These are phyloP conservation scores for Athalia rosae DNA, from an alignment of 2,888 invertebrate genomes.

Conservation along the genomic window DNA sequence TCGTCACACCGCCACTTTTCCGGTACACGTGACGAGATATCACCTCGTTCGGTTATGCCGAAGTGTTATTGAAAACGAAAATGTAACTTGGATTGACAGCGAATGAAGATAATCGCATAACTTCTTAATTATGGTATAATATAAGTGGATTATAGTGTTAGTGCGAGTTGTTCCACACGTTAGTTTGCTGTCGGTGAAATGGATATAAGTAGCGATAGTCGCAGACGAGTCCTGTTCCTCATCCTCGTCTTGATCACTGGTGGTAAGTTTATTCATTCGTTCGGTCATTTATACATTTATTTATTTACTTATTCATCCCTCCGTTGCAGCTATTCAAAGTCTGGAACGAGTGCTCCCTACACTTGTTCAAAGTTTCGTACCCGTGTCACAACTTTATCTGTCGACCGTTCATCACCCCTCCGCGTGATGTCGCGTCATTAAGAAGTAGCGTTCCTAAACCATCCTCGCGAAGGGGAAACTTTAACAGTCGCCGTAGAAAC, in stretches of 20 bases:
- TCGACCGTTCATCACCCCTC: no score
- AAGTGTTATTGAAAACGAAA: no score
- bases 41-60: no score
- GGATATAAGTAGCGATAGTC: slow-evolving; percentile 57
- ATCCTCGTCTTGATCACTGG: slow-evolving; percentile 63
- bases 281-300: not conserved
- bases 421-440: no score
- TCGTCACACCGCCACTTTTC: no score
- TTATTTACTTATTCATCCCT: not conserved
- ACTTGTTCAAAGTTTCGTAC: not conserved
- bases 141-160: not conserved
- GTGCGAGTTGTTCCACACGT: not conserved
- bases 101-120: not conserved
- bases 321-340: not conserved
- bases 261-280: slow-evolving; percentile 60
- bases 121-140: not conserved
- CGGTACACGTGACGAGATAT: no score
- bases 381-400: no score
- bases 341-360: not conserved
- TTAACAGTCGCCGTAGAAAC: no score
- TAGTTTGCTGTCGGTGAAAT: slow-evolving; percentile 54
- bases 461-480: no score
- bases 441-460: no score
- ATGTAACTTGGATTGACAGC: no score
- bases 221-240: slow-evolving; percentile 60